A percentile compares a stretch with the other conserved stretches of the same genome.
Conservation (phyloP, 2,797 vertebrate genomes). For the Thunnus albacares region DNA sequence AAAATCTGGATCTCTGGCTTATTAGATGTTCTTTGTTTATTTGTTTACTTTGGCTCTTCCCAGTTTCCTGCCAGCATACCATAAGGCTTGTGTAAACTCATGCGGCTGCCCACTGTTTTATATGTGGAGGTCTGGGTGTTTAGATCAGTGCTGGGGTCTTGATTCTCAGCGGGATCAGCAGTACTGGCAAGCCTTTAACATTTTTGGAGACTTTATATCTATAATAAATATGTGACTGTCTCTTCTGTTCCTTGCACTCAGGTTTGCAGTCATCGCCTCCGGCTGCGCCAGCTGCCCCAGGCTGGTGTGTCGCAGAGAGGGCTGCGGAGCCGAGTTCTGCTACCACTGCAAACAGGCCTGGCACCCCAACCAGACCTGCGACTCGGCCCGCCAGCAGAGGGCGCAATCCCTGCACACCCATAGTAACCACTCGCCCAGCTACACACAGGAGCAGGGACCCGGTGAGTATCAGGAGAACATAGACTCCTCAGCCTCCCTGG, state of each 20-base stretch:
- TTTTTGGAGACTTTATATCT: neutral
- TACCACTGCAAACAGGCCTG: conserved; percentile 99
- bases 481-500: neutral
- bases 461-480: conserved; percentile 79
- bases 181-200: neutral
- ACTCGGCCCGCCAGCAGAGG: conserved; percentile 96
- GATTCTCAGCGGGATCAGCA: neutral
- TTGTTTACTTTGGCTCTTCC: too few species aligned
- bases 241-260: conserved; percentile 66
- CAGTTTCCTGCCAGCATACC: too few species aligned
- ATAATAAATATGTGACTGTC: neutral
- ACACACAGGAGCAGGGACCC: conserved; percentile 93
- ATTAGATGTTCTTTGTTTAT: too few species aligned
- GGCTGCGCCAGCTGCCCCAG: conserved; percentile 98
- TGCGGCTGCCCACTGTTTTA: neutral
- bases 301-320: conserved; percentile 95
- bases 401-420: conserved; percentile 93
- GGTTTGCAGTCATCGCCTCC: conserved; percentile 97
- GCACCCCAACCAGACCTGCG: conserved; percentile 99
- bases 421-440: conserved; percentile 97
- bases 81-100: too few species aligned
- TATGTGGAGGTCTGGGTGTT: neutral
- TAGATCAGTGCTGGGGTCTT: conserved; percentile 4
- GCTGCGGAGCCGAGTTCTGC: conserved; percentile 98
- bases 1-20: too few species aligned